Evolutionary conservation across 2,888 invertebrate genomes (phyloP), one percentile per base, ranked within the genome.

Genomic region (Tiliacea citrago): DNA sequence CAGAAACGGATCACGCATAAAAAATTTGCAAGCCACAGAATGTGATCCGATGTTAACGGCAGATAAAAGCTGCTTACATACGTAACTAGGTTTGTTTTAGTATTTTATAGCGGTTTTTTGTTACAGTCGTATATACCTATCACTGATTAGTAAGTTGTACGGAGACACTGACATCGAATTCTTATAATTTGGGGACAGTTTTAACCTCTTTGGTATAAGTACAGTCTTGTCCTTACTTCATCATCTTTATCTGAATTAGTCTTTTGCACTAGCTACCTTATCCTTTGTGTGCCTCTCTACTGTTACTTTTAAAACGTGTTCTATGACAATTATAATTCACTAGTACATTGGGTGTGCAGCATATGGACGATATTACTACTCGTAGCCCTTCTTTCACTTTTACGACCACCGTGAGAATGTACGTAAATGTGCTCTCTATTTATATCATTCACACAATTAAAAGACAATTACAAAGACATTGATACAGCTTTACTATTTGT

Each of bases 1-100:
- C 68, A 70, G 75, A 80, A 89, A 83, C 78, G n/a, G 71, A 81
- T 79, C 70, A 63, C 75, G 77, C 83, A 84, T 86, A 88, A 88
- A 81, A 73, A 89, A 88, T 90, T 91, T 85, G 90, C 92, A 84
- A 91, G 83, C 85, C 87, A 84, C 87, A 87, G 90, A 90, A 92
- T 90, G 88, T 88, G 89, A 91, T 90, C 85, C 76, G 93, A 93
- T 94, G 82, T 67, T 90, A 91, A 90, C 90, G 65, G 70, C 83
- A 87, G 93, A 94, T 94, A 91, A 89, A 77, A 57, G 58, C 73
- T 75, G 71, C 75, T 77, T 80, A 81, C 70, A 65, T 83, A 81
- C 81, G 81, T 83, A 87, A 79, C 70, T 83, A 77, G 79, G 73
- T 68, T 79, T 78, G 24, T 62, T 81, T 70, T 75, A 81, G 42